Percentiles rank a stretch among this genome's conserved stretches.
Evolutionary conservation across 2,797 vertebrate species (phyloP).

Genomic region (Synaphobranchus kaupii): DNA sequence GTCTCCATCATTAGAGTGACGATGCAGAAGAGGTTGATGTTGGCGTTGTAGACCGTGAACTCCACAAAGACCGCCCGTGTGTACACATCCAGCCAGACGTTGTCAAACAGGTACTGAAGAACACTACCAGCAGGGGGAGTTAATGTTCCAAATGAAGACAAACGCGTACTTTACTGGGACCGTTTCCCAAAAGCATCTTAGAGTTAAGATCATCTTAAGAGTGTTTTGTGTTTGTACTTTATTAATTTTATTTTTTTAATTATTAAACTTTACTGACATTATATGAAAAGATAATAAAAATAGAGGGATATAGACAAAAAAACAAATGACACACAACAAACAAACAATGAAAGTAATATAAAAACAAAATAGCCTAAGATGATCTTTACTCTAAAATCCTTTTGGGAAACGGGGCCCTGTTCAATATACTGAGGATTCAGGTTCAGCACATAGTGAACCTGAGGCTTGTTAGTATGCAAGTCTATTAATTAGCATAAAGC

Average conservation of each 20-base stretch:
- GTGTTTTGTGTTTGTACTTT: too few relatives aligned
- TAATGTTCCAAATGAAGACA: background rate
- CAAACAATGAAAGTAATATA: too few relatives aligned
- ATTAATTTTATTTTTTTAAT: too few relatives aligned
- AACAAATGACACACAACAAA: too few relatives aligned
- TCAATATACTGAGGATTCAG: background rate
- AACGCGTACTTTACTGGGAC: background rate
- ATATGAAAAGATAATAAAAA: too few relatives aligned
- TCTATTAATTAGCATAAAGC: background rate
- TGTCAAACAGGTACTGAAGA: conserved; percentile 84
- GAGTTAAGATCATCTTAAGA: too few relatives aligned
- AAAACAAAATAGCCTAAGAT: too few relatives aligned
- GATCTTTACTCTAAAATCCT: too few relatives aligned
- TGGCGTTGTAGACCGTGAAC: conserved; percentile 95
- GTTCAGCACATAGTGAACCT: background rate
- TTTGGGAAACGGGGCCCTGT: too few relatives aligned
- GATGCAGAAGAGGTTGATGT: conserved; percentile 93
- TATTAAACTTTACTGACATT: too few relatives aligned
- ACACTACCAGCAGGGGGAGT: conserved; percentile 64
- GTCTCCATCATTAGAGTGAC: conserved; percentile 87
- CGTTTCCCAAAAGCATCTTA: too few relatives aligned
- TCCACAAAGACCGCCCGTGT: conserved; percentile 91
- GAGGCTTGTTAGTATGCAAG: background rate
- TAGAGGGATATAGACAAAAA: too few relatives aligned
- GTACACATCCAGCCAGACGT: conserved; percentile 85